Base-by-base conservation (phyloP, 2,113 vertebrate genomes). In the Xiphophorus maculatus region DNA sequence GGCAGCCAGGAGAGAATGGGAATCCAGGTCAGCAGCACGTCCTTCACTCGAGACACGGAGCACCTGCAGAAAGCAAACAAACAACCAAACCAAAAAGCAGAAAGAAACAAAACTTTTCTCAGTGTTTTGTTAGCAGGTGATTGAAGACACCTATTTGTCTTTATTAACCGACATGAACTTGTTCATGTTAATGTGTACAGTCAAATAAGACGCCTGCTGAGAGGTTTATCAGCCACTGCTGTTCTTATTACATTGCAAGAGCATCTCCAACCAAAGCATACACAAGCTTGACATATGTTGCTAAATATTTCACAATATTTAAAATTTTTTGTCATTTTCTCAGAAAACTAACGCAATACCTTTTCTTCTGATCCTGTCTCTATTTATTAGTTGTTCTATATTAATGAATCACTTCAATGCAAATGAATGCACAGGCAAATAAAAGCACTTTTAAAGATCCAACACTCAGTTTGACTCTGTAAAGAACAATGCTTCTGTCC, bases 1-100 rank as follows among this genome's bases (percentile, higher is more conserved):
- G 97, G 97, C 66, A 99, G 77, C 97, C 97, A 99, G 77, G 42
- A 71, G 33, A 97, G 89, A 74, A 97, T 84, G 0, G 97, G 97
- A n/a, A 99, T 37, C 84, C 94, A 91, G 0, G 54, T 93, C 42
- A 95, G 75, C 22, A 96, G 79, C 8, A 89, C 74, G 15, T 80
- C 85, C 77, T 88, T 94, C 74, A 95, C 92, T 0, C 86, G 68
- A 8, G 95, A 84, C 25, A 42, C 73, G 0, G 96, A 97, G 74
- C 96, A 98, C 71, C 97, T 99, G 74, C 51, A 63, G 69, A 60
- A 42, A 63, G 69, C 60, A 42, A 37, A 37, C 35, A 37, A 37
- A 11, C 35, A 12, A 37, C 35, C 35, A 37, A 12, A 37, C 35
- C 35, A 37, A 37, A 37, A 12, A 37, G 35, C 35, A 37, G 35